Base-by-base conservation (phyloP, 2,888 invertebrate genomes). In the Ypsolopha sequella region DNA sequence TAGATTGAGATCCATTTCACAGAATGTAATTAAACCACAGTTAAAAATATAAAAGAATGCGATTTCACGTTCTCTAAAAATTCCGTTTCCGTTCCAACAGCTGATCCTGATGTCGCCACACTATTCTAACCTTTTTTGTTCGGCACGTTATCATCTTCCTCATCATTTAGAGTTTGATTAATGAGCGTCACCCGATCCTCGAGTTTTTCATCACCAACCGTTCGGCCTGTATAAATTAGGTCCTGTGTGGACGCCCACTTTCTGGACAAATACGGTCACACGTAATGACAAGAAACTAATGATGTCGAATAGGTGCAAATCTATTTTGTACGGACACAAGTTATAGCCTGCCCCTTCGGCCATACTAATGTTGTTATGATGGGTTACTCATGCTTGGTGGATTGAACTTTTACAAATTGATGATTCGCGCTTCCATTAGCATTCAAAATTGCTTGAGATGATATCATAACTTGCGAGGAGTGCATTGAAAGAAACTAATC, bases 151-250 rank as follows among this genome's bases (percentile, higher is more conserved):
- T 13, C 24, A 24, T 24, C 24, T 24, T 24, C 24, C 24, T 24
- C 24, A 24, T 24, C 24, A 24, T 24, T 24, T 24, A 4, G 24
- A 24, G 65, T 74, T 75, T 80, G 76, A 81, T 80, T 80, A 80
- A 80, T 72, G 74, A 73, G 61, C 61, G 78, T 73, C 78, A 78
- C 71, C 60, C 62, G 75, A 81, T 73, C 68, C 64, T 62, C 62
- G 62, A 66, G 67, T 70, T 68, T 73, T 65, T 24, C 8, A 63
- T 62, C 63, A 60, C 58, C 56, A 62, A 61, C 64, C 60, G 63
- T 61, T 59, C 69, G 56, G 60, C 71, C 70, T 65, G 60, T 66
- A 65, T 70, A 66, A 73, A 75, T 77, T 71, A 69, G 73, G 75
- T 66, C 64, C 63, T 58, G 66, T 62, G 54, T 60, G 58, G 56